Evolutionary conservation across 2,797 vertebrate species (phyloP).

Genomic region (Ambastaia sidthimunki): DNA sequence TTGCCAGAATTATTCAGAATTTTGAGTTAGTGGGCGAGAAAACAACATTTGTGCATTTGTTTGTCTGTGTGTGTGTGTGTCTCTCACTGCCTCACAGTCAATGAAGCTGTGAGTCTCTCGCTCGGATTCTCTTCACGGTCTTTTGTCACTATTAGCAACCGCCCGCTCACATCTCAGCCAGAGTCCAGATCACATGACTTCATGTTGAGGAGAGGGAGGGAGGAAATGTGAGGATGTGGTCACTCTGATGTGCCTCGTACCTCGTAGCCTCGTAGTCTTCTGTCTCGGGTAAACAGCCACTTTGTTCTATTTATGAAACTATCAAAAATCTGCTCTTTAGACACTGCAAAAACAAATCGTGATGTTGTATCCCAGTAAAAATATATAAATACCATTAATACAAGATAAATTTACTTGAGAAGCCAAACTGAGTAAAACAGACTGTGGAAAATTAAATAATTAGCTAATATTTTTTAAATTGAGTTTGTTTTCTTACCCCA

Average conservation of each 20-base stretch:
- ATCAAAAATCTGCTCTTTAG: no score
- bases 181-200: conserved; percentile 61
- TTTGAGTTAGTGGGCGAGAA: not conserved
- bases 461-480: not conserved
- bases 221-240: not conserved
- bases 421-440: not conserved
- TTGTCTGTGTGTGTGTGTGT: not conserved
- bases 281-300: conserved; percentile 9
- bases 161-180: conserved; percentile 67
- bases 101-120: conserved; percentile 48
- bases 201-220: conserved; percentile 35
- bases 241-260: conserved; percentile 10
- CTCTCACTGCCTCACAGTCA: conserved; percentile 28
- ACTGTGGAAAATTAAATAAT: not conserved
- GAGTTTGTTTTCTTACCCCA: not conserved
- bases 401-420: not conserved
- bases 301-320: not conserved
- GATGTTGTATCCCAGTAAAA: not conserved
- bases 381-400: not conserved
- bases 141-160: conserved; percentile 81
- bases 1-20: no score
- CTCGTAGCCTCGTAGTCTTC: not conserved
- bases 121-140: conserved; percentile 61
- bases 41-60: conserved; percentile 1
- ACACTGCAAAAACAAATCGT: no score